These are phyloP conservation scores for Tachyglossus aculeatus DNA, from an alignment of 2,797 vertebrate species.

Conservation along the genomic window DNA sequence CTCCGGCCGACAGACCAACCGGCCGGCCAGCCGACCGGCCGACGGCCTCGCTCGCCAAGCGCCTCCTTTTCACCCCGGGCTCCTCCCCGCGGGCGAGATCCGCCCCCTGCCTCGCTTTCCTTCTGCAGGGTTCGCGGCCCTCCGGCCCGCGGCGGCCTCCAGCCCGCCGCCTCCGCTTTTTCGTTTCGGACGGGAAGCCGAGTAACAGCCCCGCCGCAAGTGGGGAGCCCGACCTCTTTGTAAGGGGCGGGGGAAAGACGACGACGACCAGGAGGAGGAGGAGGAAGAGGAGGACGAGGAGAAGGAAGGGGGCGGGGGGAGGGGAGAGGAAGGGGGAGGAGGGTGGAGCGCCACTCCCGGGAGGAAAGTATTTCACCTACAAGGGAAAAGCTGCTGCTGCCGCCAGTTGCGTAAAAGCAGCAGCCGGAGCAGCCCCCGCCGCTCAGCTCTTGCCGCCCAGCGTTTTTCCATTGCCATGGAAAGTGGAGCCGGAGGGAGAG, in stretches of 20 bases:
- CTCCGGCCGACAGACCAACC: too few relatives aligned
- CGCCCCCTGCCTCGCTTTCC: not conserved
- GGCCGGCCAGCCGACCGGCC: too few relatives aligned
- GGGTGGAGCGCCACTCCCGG: constrained; percentile 38
- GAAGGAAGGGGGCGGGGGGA: not conserved
- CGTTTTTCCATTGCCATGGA: constrained; percentile 40
- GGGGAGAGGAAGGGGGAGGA: constrained; percentile 34
- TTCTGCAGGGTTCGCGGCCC: not conserved
- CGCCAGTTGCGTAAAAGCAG: constrained; percentile 18
- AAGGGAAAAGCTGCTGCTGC: not conserved
- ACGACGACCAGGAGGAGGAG: constrained; percentile 3
- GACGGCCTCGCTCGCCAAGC: too few relatives aligned
- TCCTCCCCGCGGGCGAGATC: too few relatives aligned
- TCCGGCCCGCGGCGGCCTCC: constrained; percentile 26
- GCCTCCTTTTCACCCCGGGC: constrained; percentile 15
- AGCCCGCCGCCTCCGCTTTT: not conserved
- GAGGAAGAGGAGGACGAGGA: not conserved
- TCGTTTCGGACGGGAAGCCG: too few relatives aligned
- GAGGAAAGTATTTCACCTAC: constrained; percentile 27
- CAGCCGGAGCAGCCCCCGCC: constrained; percentile 7
- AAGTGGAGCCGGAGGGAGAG: constrained; percentile 6
- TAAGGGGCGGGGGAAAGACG: too few relatives aligned
- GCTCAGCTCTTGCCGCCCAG: not conserved
- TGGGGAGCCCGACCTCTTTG: not conserved
- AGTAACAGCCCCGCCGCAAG: too few relatives aligned